Conservation (phyloP, 2,888 invertebrate species). For the Macrosiphum euphorbiae region DNA sequence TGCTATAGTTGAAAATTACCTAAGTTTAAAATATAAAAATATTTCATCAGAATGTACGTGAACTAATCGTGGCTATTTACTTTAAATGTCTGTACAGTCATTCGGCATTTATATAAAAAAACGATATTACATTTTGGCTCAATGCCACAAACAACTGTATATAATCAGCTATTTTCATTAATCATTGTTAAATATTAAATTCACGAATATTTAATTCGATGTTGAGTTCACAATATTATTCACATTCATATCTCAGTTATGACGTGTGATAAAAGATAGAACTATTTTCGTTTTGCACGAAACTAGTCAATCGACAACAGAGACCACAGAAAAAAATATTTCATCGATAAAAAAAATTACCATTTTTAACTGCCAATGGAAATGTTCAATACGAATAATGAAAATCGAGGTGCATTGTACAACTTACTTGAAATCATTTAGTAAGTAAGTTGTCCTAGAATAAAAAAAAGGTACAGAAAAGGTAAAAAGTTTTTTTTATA, state of each 20-base stretch:
- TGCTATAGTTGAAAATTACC: constrained; percentile 7
- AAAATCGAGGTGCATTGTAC: background rate
- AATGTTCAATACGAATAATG: background rate
- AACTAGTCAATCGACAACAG: background rate
- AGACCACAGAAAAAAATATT: background rate
- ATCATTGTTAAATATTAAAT: background rate
- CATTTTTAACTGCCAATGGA: background rate
- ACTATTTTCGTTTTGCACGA: background rate
- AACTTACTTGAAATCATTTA: background rate
- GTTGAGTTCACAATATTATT: background rate
- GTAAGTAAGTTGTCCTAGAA: background rate
- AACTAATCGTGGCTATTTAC: background rate
- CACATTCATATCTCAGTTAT: background rate
- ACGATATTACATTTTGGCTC: background rate
- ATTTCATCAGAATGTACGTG: background rate
- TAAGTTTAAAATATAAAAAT: background rate
- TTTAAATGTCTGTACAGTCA: background rate
- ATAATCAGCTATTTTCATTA: background rate
- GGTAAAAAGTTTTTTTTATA: background rate
- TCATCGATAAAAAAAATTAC: background rate
- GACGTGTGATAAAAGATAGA: background rate
- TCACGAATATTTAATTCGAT: background rate
- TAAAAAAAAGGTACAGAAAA: background rate
- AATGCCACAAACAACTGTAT: background rate
- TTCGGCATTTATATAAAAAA: background rate